Conservation (phyloP, 2,888 invertebrate species). For the Gymnocheta viridis region DNA sequence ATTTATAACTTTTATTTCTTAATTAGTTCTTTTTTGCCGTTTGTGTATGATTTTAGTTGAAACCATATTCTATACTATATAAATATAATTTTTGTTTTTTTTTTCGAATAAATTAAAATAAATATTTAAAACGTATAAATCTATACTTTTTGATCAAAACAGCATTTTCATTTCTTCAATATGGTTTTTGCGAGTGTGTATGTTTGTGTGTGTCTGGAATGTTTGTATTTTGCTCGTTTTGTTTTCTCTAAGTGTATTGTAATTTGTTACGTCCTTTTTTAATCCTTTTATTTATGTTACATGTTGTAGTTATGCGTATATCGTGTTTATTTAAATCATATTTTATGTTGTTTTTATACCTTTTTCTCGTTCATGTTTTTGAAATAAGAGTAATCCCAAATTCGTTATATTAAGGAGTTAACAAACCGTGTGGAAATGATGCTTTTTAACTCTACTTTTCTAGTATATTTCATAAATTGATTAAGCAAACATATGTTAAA, state of each 20-base stretch:
- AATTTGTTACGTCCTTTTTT: constrained; percentile 6
- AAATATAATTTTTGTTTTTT: constrained; percentile 57
- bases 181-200: constrained; percentile 31
- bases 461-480: not conserved
- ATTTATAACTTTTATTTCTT: constrained; percentile 18
- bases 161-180: constrained; percentile 66
- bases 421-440: not conserved
- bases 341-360: not conserved
- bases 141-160: constrained; percentile 49
- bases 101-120: constrained; percentile 53
- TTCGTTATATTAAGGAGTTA: not conserved
- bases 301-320: not conserved
- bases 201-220: constrained; percentile 42
- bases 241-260: constrained; percentile 27
- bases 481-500: not conserved
- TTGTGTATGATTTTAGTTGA: constrained; percentile 58
- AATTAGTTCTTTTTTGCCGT: constrained; percentile 43
- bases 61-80: constrained; percentile 32
- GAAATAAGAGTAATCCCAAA: no score
- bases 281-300: not conserved
- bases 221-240: constrained; percentile 59
- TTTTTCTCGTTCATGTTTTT: not conserved
- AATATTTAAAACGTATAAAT: constrained; percentile 56
- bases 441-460: not conserved
- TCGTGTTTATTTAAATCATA: not conserved